Base-by-base conservation (phyloP, 2,888 invertebrate species). In the Candidula unifasciata region DNA sequence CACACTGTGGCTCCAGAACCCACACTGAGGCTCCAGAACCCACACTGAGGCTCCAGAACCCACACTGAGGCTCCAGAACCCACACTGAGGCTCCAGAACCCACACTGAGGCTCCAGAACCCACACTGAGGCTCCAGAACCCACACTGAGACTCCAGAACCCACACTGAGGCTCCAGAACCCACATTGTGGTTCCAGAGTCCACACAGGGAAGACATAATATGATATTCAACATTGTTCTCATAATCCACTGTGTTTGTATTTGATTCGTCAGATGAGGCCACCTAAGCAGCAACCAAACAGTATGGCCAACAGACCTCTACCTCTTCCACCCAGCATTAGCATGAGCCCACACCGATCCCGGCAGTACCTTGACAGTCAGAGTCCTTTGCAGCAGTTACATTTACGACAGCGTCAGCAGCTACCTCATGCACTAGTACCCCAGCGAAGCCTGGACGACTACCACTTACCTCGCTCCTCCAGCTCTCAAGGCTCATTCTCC, bases 261-360 rank as follows among this genome's bases (percentile, higher is more conserved):
- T 44, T 44, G 6, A 13, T 44, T 33, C 18, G 3, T n/a, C 74
- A 74, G 74, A 21, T 5, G 21, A 54, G 33, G 37, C 78, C 33
- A 13, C n/a, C 84, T 57, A 74, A 87, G 16, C 86, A 87, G 27
- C 89, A 87, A 33, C 84, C 77, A 66, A 90, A 82, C 64, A 78
- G 88, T 77, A 91, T 92, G 91, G 88, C 89, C 78, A 91, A 91
- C 87, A 89, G 92, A 74, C 92, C 92, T 1, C 86, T 92, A 68
- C 92, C 91, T 33, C 74, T 78, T 33, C 80, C 77, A 6, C 83
- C 85, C 3, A 69, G 64, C 27, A 68, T 76, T 30, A 69, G 74
- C 30, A 52, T 44, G 33, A 83, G 83, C 57, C 83, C 83, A 24
- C 82, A 82, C 52, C 68, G 83, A 27, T 69, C 77, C 3, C 77